phyloP scores from a whole-genome alignment of 2,113 vertebrate genomes.

The Tetrao urogallus region DNA sequence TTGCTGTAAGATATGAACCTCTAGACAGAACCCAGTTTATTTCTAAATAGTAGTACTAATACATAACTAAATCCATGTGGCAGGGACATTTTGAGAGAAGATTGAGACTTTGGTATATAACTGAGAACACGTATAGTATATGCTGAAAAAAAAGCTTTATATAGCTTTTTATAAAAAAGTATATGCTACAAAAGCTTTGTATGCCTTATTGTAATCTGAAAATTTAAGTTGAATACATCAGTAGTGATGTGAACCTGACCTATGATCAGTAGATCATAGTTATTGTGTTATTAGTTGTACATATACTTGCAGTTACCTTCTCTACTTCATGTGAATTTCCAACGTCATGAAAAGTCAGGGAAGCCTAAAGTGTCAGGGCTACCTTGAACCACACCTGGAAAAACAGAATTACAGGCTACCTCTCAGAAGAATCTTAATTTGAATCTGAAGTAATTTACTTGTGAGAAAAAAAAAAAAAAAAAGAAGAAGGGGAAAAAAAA shows the following conservation, averaged over 20 bases:
- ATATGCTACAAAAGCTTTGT: not conserved
- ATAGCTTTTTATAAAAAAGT: too few species aligned
- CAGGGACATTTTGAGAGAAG: not conserved
- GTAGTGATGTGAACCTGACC: too few species aligned
- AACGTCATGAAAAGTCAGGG: not conserved
- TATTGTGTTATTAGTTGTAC: not conserved
- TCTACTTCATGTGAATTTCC: not conserved
- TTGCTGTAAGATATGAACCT: not conserved
- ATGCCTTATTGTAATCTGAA: not conserved
- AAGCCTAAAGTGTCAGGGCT: not conserved
- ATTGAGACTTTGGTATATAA: rapidly evolving
- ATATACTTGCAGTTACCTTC: not conserved
- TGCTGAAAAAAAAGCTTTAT: too few species aligned
- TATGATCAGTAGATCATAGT: not conserved
- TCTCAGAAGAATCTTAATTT: not conserved
- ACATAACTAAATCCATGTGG: not conserved
- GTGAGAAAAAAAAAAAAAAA: not conserved
- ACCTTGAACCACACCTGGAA: not conserved
- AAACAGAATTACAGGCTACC: not conserved
- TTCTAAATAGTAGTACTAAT: not conserved
- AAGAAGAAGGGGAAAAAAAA: too few species aligned
- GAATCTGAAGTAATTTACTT: not conserved
- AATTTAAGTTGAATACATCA: not conserved
- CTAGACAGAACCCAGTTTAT: not conserved
- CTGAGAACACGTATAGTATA: not conserved